A percentile compares a stretch with the other conserved stretches of the same genome.
These are phyloP conservation scores for Dasypogon diadema DNA, from an alignment of 2,888 invertebrate species.

Conservation along the genomic window DNA sequence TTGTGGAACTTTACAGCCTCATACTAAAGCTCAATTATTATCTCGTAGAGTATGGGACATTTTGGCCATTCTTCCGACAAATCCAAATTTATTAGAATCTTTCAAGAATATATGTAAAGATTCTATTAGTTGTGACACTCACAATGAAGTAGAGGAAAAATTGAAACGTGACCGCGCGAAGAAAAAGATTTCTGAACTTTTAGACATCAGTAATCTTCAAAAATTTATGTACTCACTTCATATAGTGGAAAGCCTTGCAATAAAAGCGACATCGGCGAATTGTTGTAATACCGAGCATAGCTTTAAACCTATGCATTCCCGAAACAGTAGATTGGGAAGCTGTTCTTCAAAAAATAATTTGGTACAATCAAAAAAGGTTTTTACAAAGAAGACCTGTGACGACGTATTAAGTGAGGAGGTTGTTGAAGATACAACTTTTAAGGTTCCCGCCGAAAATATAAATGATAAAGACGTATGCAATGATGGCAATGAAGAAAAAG, in stretches of 20 bases:
- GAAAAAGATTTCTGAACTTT: slow-evolving; percentile 75
- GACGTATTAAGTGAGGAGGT: slow-evolving; percentile 57
- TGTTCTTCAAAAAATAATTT: slow-evolving; percentile 35
- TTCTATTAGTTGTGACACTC: slow-evolving; percentile 68
- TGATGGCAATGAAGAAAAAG: slow-evolving; percentile 54
- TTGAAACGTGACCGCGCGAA: slow-evolving; percentile 65
- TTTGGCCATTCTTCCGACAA: slow-evolving; percentile 89
- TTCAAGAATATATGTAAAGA: slow-evolving; percentile 78
- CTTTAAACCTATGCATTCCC: slow-evolving; percentile 58
- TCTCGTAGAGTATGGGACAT: slow-evolving; percentile 96
- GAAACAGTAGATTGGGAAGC: slow-evolving; percentile 56
- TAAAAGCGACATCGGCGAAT: slow-evolving; percentile 52
- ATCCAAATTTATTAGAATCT: slow-evolving; percentile 81
- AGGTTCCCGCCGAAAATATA: not conserved
- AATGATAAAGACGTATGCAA: slow-evolving; percentile 41
- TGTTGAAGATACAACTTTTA: slow-evolving; percentile 36
- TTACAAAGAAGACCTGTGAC: slow-evolving; percentile 55
- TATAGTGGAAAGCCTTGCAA: slow-evolving; percentile 82
- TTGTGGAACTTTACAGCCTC: slow-evolving; percentile 73
- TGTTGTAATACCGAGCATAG: slow-evolving; percentile 43
- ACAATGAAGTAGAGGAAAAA: slow-evolving; percentile 58
- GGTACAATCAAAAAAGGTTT: slow-evolving; percentile 53
- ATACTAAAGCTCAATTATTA: slow-evolving; percentile 88
- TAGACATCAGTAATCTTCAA: slow-evolving; percentile 91
- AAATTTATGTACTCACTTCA: slow-evolving; percentile 95